Base-by-base conservation (phyloP, 2,113 vertebrate species). In the Oreochromis spilurus region DNA sequence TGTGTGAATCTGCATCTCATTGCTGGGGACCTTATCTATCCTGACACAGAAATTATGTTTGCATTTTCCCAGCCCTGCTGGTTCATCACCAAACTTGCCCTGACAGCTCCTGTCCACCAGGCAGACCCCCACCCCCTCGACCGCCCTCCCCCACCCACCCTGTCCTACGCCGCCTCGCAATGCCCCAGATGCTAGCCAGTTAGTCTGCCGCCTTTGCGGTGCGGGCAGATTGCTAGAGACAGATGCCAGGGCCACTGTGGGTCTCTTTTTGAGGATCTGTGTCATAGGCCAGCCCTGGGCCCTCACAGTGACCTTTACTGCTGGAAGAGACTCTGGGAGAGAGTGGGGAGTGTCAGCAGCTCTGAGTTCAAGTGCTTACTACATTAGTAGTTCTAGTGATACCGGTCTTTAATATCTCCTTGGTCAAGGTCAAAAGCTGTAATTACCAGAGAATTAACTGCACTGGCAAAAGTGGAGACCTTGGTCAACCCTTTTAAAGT, bases 31-130 rank as follows among this genome's bases (percentile, higher is more conserved):
- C 89, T 95, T 95, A 97, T 96, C 85, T 90, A 79, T 93, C 85
- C 82, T 95, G 96, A 97, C 96, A 93, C 84, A 88, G 90, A 97
- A 97, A 97, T 97, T 97, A 97, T 97, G 96, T 96, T 96, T 96
- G 95, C 94, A 94, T 96, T 96, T 95, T 96, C 92, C 95, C 90
- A 87, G 91, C 92, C 91, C 92, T 83, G 92, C 95, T 95, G 95
- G 94, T 96, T 93, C 87, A 43, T 96, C 94, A 94, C 91, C 91
- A 96, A 96, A 97, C 95, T 86, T 93, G 91, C 87, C 93, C 94
- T 96, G 96, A 97, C 96, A 96, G 96, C 93, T 96, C 87, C 94
- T 95, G 93, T 95, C 96, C 95, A 96, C 93, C 94, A 95, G 96
- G 95, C 95, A 96, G 94, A 79, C 92, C 70, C 45, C 43, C 70